Base-by-base conservation (phyloP, 1,140 invertebrate genomes). In the Dendrolimus punctatus region DNA sequence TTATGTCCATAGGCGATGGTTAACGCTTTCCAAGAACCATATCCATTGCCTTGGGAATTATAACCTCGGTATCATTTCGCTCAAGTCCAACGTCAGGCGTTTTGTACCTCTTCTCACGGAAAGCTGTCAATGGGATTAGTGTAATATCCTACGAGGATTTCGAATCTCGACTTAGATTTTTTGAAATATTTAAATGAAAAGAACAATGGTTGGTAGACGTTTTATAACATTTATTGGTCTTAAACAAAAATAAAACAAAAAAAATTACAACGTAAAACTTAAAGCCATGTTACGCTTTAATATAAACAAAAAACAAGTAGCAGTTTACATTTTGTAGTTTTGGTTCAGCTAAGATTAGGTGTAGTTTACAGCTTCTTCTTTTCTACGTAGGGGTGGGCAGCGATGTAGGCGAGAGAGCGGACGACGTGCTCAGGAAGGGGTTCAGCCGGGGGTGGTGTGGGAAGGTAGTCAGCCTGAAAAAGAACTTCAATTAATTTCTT, bases 361-460 rank as follows among this genome's bases (percentile, higher is more conserved):
- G 9, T 5, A 38, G 50, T 53, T 64, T 64, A 64, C 8, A 47
- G 39, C 9, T 60, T 57, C 45, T 51, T 58, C 42, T 10, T 23
- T 10, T 56, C 64, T 40, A 42, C 44, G 55, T 60, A 59, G 46
- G 66, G 62, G 42, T 73, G 71, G 8, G 50, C 53, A 6, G 40
- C 53, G 53, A 66, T 71, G 60, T 65, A 73, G 7, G 62, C 55
- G 8, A 73, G 23, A 38, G 66, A n/a, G n/a, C 59, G 55, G 0
- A 42, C 46, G 51, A 74, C 67, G 58, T 69, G 66, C n/a, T 71
- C 68, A 5, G 71, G 71, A 40, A 69, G 60, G n/a, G 68, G 60
- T 0, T 55, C 7, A 3, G 71, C 53, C 8, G 61, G 44, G 6
- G 71, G 71, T 40, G 71, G 44, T n/a, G 66, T 68, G 9, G 71